Percentiles rank a stretch among this genome's conserved stretches.
Evolutionary conservation across 2,888 invertebrate genomes (phyloP).

Genomic region (Julus scanicus): DNA sequence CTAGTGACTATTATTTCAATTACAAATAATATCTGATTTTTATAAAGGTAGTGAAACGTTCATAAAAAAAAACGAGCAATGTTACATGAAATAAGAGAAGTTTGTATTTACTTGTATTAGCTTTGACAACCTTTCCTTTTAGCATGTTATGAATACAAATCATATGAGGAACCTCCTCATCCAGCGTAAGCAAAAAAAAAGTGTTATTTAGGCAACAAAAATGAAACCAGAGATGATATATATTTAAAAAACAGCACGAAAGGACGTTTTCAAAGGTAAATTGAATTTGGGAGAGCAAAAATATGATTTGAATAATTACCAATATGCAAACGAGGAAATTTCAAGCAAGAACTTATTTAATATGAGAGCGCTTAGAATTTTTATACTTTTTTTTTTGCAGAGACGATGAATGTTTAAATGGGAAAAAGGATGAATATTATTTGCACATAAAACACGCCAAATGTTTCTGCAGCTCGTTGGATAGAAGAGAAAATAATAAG

Average conservation of each 20-base stretch:
- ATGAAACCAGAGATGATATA: background rate
- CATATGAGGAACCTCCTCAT: background rate
- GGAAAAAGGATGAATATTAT: conserved; percentile 15
- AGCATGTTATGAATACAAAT: conserved; percentile 21
- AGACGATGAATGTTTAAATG: background rate
- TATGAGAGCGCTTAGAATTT: background rate
- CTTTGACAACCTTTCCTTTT: background rate
- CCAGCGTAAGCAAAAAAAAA: background rate
- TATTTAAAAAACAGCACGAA: background rate
- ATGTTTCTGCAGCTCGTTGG: conserved; percentile 27
- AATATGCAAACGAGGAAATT: background rate
- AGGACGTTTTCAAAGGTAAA: background rate
- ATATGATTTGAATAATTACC: background rate
- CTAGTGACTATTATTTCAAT: background rate
- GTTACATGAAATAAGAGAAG: background rate
- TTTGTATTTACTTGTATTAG: background rate
- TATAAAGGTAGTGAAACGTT: background rate
- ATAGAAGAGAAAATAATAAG: conserved; percentile 12
- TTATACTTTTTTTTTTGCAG: background rate
- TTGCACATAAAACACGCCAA: conserved; percentile 20
- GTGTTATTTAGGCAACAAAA: background rate
- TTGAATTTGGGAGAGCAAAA: background rate
- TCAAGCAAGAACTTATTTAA: background rate
- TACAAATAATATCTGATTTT: background rate
- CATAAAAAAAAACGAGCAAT: background rate